Percentiles rank a stretch among this genome's conserved stretches.
Conservation (phyloP, 1,140 invertebrate species). For the Papilio helenus region DNA sequence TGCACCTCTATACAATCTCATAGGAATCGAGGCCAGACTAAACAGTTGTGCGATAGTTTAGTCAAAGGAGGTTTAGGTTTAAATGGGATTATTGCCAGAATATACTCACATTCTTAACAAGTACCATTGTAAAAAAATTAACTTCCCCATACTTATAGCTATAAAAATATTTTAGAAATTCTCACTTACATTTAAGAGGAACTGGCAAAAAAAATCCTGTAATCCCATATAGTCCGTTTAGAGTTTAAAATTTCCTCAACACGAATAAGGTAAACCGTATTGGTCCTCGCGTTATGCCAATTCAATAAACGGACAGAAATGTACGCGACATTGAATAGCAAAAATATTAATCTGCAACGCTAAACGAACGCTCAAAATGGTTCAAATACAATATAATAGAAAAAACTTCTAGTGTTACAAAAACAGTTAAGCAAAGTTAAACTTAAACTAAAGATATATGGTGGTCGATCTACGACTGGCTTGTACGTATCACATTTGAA, state of each 20-base stretch:
- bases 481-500: slow-evolving; percentile 69
- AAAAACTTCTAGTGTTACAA: slow-evolving; percentile 63
- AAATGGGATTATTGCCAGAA: slow-evolving; percentile 35
- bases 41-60: no score
- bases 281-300: slow-evolving; percentile 79
- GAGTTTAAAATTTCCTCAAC: slow-evolving; percentile 45
- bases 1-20: no score
- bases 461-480: slow-evolving; percentile 58
- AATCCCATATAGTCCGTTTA: slow-evolving; percentile 54
- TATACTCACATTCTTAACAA: slow-evolving; percentile 42
- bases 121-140: slow-evolving; percentile 73
- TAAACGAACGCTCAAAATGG: slow-evolving; percentile 75
- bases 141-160: slow-evolving; percentile 78
- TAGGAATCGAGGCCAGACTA: no score
- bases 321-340: slow-evolving; percentile 71
- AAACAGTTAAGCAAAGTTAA: slow-evolving; percentile 73
- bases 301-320: slow-evolving; percentile 75
- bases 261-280: slow-evolving; percentile 65
- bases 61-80: no score
- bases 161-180: slow-evolving; percentile 82
- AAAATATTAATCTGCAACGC: slow-evolving; percentile 77
- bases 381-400: slow-evolving; percentile 74
- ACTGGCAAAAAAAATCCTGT: slow-evolving; percentile 83
- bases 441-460: slow-evolving; percentile 72
- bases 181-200: slow-evolving; percentile 82